Evolutionary conservation across 2,797 vertebrate species (phyloP).

Genomic region (Acipenser oxyrinchus): DNA sequence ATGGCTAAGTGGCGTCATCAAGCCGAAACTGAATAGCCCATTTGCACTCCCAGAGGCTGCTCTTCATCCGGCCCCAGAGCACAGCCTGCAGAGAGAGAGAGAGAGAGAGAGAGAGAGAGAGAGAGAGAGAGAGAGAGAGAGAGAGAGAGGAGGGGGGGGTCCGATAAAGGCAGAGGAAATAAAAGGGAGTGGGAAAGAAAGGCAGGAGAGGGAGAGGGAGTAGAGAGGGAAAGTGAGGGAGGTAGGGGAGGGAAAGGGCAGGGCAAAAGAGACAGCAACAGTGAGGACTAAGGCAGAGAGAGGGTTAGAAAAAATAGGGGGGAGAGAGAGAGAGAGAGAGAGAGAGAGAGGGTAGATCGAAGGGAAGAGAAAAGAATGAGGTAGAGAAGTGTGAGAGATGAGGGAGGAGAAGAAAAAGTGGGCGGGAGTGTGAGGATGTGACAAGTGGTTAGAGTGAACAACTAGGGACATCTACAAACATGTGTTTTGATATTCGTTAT

Average conservation of each 20-base stretch:
- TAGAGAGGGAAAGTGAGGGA: conserved; percentile 17
- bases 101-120: conserved; percentile 12
- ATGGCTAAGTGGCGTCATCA: conserved; percentile 76
- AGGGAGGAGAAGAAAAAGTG: conserved; percentile 2
- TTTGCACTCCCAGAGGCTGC: conserved; percentile 64
- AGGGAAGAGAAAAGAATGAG: background rate
- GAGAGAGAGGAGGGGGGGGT: background rate
- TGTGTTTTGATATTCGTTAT: no score
- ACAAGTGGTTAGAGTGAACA: background rate
- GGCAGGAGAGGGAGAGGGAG: conserved; percentile 2
- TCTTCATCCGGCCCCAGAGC: conserved; percentile 64
- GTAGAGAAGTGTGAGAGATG: background rate
- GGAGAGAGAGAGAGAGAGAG: conserved; percentile 9
- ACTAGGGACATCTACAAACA: no score
- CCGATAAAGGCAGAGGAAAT: background rate
- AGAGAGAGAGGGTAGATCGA: conserved; percentile 5
- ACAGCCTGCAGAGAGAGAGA: conserved; percentile 42
- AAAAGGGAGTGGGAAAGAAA: conserved; percentile 3
- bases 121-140: background rate
- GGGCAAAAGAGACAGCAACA: conserved; percentile 6
- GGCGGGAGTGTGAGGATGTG: background rate
- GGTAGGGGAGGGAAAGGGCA: conserved; percentile 3
- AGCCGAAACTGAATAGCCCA: conserved; percentile 71
- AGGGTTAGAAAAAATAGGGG: background rate
- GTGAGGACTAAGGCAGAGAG: background rate